Conservation (phyloP, 2,113 vertebrate genomes). For the Bettongia penicillata region DNA sequence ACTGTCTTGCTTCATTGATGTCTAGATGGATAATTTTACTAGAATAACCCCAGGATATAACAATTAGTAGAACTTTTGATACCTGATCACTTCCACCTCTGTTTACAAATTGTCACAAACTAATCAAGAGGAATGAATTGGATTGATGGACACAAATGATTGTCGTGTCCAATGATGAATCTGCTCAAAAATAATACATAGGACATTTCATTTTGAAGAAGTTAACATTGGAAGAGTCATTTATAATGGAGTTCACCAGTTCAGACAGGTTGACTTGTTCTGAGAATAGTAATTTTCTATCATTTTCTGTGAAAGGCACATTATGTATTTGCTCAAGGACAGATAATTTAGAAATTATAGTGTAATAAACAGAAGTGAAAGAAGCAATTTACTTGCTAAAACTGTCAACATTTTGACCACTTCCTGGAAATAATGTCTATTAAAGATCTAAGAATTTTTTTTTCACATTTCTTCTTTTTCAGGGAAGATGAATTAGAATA, state of each 20-base stretch:
- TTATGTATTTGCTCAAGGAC: not conserved
- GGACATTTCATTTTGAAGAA: not conserved
- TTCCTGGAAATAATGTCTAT: not conserved
- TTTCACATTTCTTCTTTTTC: too few species aligned
- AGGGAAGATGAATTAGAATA: too few species aligned
- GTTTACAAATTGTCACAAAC: not conserved
- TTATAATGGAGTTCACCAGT: not conserved
- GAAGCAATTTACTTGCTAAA: not conserved
- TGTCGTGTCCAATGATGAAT: not conserved
- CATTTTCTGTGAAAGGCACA: not conserved
- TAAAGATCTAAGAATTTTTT: not conserved
- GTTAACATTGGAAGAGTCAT: not conserved
- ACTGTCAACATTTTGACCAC: not conserved
- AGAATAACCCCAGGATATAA: not conserved
- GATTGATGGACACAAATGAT: not conserved
- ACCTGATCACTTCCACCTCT: not conserved
- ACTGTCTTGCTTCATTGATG: not conserved
- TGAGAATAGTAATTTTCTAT: not conserved
- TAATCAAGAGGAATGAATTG: not conserved
- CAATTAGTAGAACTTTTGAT: not conserved
- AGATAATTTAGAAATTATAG: slow-evolving; percentile 10
- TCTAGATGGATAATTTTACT: not conserved
- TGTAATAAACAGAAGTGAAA: not conserved
- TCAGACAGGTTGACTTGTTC: not conserved
- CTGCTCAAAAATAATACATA: not conserved